phyloP scores from a whole-genome alignment of 1,140 invertebrate genomes.

The Drosophila pseudoobscura region DNA sequence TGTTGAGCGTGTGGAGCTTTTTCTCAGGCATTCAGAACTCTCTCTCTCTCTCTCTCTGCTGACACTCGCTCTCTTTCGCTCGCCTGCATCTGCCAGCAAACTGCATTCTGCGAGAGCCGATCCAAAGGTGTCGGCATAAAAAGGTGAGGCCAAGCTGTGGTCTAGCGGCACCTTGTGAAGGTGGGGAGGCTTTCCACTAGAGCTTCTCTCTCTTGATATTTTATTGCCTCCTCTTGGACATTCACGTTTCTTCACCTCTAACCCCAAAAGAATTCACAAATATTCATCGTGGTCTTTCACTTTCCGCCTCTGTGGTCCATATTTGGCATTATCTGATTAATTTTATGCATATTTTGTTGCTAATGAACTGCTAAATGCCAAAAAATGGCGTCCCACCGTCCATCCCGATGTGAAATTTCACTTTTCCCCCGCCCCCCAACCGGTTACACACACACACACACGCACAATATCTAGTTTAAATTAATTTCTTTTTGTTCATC shows the following conservation, averaged over 20 bases:
- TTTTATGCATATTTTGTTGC: constrained; percentile 50
- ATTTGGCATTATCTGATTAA: constrained; percentile 54
- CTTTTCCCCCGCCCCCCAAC: constrained; percentile 58
- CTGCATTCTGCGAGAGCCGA: no score
- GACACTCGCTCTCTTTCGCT: no score
- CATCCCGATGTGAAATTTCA: constrained; percentile 59
- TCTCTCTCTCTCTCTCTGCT: no score
- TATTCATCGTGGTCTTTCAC: constrained; percentile 45
- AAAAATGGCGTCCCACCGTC: constrained; percentile 36
- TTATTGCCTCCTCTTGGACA: no score
- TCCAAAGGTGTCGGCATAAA: no score
- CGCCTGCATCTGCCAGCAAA: no score
- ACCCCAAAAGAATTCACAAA: no score
- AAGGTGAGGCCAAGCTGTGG: no score
- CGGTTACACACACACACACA: constrained; percentile 53
- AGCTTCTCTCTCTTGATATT: no score
- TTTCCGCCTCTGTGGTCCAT: constrained; percentile 40
- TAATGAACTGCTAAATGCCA: constrained; percentile 75
- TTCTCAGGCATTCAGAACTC: background rate
- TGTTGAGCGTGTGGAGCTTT: constrained; percentile 15
- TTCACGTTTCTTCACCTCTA: no score
- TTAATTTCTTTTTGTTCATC: constrained; percentile 63
- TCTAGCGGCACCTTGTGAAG: no score
- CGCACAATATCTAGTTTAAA: constrained; percentile 65
- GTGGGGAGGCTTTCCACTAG: no score